Evolutionary conservation across 2,113 vertebrate genomes (phyloP).

Genomic region (Nesogale talazaci): DNA sequence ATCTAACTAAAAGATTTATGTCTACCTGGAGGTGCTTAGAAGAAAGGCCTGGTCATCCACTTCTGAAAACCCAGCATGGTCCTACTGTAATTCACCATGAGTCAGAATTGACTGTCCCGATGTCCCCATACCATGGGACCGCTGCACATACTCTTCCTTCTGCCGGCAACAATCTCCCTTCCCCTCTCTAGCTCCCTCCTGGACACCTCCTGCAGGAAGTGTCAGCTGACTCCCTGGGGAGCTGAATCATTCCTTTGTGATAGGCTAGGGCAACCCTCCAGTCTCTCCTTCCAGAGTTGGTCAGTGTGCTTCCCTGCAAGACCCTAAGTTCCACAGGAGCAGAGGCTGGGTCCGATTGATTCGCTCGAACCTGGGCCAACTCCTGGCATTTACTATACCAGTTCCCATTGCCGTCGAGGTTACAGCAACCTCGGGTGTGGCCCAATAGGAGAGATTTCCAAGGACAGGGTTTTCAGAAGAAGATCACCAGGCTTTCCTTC

Average conservation of each 20-base stretch:
- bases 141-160: neutral
- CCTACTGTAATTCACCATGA: neutral
- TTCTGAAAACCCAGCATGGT: neutral
- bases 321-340: rapidly evolving
- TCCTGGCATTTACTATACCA: neutral
- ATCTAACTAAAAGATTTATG: neutral
- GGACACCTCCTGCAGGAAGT: neutral
- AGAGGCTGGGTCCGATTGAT: neutral
- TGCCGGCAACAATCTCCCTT: neutral
- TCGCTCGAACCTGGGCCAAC: too few relatives aligned
- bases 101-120: neutral
- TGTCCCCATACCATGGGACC: neutral
- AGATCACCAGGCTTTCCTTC: neutral
- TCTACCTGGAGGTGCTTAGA: neutral
- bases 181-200: neutral
- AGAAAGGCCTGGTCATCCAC: neutral
- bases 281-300: neutral
- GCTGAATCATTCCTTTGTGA: too few relatives aligned
- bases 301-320: neutral
- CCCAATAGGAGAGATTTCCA: neutral
- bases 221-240: too few relatives aligned
- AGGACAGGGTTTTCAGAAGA: neutral
- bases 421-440: neutral
- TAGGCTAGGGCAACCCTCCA: neutral
- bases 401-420: neutral